Evolutionary conservation across 2,888 invertebrate genomes (phyloP), one percentile per base, ranked within the genome.

Genomic region (Dioctria rufipes): DNA sequence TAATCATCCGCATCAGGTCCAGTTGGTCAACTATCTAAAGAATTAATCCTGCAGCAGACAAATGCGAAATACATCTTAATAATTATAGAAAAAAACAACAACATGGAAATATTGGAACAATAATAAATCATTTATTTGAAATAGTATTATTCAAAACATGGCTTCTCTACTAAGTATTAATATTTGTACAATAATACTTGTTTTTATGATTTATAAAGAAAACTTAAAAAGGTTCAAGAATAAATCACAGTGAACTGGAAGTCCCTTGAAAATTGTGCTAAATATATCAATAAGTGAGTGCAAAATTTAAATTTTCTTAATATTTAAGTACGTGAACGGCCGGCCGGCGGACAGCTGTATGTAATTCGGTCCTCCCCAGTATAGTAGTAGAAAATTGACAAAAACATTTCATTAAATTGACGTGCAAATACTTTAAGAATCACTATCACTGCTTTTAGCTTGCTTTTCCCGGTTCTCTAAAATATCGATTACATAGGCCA

Each of bases 401-500:
- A 61, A 60, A 39, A 8, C 6, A 5, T 11, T 40, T 13, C 51
- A 39, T 54, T 40, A 46, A 75, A 75, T 75, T 75, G 75, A 75
- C 75, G 6, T 60, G 25, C 25, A 25, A 42, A 60, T 42, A n/a
- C 11, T 43, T 81, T 83, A 84, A 84, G 84, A 84, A 87, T 87
- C 88, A 86, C 87, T 88, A 85, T 88, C 87, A 86, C 87, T 87
- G 84, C 86, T 87, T 84, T 87, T 88, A 80, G 84, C 83, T 58
- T 80, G 71, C 4, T 42, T 78, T 13, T 61, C 67, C 42, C 54
- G 63, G 80, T 86, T 86, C 81, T 87, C 86, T 80, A 88, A 86
- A 81, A 88, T 85, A 82, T 88, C 89, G 80, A 89, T 87, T 80
- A 88, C 83, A 84, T 88, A 89, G 73, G 88, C 88, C 82, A 86